Base-by-base conservation (phyloP, 2,113 vertebrate genomes). In the Corydoras maculifer region DNA sequence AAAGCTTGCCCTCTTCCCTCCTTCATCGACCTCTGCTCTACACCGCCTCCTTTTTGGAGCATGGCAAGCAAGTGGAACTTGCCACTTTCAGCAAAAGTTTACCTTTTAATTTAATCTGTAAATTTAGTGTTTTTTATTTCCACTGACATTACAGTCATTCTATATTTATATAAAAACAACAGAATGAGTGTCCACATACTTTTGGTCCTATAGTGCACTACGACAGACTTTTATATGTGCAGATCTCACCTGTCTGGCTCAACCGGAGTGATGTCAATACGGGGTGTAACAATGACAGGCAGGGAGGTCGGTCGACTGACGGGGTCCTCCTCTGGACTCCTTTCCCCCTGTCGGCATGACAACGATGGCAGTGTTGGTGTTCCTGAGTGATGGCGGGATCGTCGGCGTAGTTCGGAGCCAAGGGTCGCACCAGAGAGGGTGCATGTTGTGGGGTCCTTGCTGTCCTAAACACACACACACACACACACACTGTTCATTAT, bases 211-310 rank as follows among this genome's bases (percentile, higher is more conserved):
- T 43, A 8, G 35, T 43, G 35, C 35, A 43, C 35, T 5, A 43
- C 7, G 35, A 43, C 35, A 43, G 35, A 43, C 35, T 25, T 25
- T 2, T 43, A 2, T 43, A 43, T 1, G 11, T 53, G 10, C 51
- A 15, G 29, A 15, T 5, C 90, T 83, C 70, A 97, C 96, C 94
- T 88, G 82, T 95, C 90, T 0, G 92, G 90, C 73, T 93, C 90
- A 2, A 91, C 96, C 2, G 90, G 74, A 7, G 95, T 99, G 81
- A 99, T 96, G 29, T 94, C 92, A 8, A 99, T 99, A 74, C 92
- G 94, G 0, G 96, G 96, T 8, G 92, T 90, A 0, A 88, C 82
- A 1, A 76, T 7, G 77, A 98, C 81, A 43, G 93, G 89, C 61
- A 98, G 87, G 0, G 92, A 94, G 2, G 95, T 97, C 0, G 96